Evolutionary conservation across 2,113 vertebrate genomes (phyloP), one percentile per base, ranked within the genome.

Genomic region (Chaenocephalus aceratus): DNA sequence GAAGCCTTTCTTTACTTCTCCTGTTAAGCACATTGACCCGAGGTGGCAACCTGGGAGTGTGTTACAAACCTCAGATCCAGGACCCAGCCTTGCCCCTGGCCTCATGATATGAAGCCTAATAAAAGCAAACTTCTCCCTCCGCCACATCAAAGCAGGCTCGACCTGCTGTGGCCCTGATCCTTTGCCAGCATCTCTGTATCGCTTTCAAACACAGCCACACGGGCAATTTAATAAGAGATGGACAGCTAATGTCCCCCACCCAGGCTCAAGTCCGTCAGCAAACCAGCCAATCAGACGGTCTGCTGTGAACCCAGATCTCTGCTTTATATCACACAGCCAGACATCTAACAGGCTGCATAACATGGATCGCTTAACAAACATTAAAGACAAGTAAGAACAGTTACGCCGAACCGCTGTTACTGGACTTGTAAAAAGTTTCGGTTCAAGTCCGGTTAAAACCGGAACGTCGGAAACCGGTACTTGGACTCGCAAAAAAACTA

Each of bases 221-320:
- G 82, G 80, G 74, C 92, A 92, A 86, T 93, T 94, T 91, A 93
- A 94, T 93, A 92, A 92, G 79, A 91, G 89, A 94, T 90, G 86
- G 83, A 87, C 84, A 85, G 72, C 90, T 93, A 92, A 92, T 91
- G 90, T 90, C 86, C 91, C 86, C 84, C 84, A 88, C 84, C 79
- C 77, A 82, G 72, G 23, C 77, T 81, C 69, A 58, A 75, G 83
- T 64, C 76, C 60, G 67, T 84, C 58, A 69, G 64, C 67, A 15
- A 67, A 63, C 11, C 75, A 79, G 58, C 81, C 62, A 80, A 77
- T 72, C 76, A 83, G 77, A 58, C 62, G 65, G 51, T 57, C 79
- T 68, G 73, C 87, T 81, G 79, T 85, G 91, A 91, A 93, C 91
- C 80, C 77, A 84, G 92, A 94, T 83, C 91, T 85, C 87, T 81